Conservation (phyloP, 1,140 invertebrate genomes). For the Heliothis subflexa region DNA sequence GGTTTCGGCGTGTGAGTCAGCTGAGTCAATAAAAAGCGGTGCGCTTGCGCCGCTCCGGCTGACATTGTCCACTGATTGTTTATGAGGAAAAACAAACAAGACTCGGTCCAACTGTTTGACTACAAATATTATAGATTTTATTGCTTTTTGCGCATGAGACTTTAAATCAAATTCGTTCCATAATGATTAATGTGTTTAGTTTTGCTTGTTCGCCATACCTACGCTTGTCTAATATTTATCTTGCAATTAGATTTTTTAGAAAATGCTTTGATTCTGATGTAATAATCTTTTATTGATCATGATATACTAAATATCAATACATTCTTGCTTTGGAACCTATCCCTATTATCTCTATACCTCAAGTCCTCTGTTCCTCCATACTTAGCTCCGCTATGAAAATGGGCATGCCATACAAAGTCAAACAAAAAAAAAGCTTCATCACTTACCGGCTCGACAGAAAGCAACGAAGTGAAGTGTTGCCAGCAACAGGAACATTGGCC, state of each 20-base stretch:
- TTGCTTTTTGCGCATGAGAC: constrained; percentile 15
- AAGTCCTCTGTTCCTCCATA: no score
- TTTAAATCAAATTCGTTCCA: not conserved
- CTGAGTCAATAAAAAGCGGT: constrained; percentile 3
- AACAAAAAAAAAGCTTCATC: no score
- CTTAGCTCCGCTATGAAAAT: no score
- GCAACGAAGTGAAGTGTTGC: constrained; percentile 52
- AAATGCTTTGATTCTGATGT: no score
- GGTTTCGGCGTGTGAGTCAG: constrained; percentile 5
- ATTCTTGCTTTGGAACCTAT: no score
- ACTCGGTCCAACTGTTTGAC: not conserved
- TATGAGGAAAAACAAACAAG: constrained; percentile 18
- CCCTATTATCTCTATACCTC: no score
- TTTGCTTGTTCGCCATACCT: no score
- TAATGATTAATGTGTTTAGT: not conserved
- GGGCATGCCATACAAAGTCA: no score
- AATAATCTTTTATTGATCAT: not conserved
- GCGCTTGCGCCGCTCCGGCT: not conserved
- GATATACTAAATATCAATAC: not conserved
- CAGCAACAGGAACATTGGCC: constrained; percentile 52
- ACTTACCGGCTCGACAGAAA: constrained; percentile 64
- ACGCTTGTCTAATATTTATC: no score
- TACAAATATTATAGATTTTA: constrained; percentile 12
- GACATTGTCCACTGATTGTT: not conserved
- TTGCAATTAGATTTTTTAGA: no score